A percentile compares a stretch with the other conserved stretches of the same genome.
phyloP scores from a whole-genome alignment of 2,113 vertebrate genomes.

The Ranitomeya imitator region DNA sequence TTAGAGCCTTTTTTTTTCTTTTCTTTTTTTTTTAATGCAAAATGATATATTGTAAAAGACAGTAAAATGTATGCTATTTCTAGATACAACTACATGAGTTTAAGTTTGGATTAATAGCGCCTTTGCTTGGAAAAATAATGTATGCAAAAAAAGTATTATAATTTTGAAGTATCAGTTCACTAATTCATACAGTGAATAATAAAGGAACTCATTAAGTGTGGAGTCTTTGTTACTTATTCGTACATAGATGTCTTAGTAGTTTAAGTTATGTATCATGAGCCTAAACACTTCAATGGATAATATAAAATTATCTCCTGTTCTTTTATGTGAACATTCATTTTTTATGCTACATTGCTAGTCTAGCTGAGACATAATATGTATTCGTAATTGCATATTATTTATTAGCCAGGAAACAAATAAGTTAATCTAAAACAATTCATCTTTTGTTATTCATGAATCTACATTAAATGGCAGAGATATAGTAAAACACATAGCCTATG shows the following conservation, averaged over 20 bases:
- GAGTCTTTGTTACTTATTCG: slow-evolving; percentile 63
- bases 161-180: slow-evolving; percentile 70
- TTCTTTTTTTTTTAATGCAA: neutral
- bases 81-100: slow-evolving; percentile 3
- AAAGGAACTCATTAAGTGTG: slow-evolving; percentile 73
- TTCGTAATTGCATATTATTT: slow-evolving; percentile 79
- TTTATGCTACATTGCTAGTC: slow-evolving; percentile 63
- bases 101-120: slow-evolving; percentile 61
- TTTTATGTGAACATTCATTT: slow-evolving; percentile 72
- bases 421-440: slow-evolving; percentile 76
- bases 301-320: slow-evolving; percentile 74
- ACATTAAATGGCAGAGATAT: slow-evolving; percentile 76
- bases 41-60: neutral
- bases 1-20: too few species aligned
- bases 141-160: slow-evolving; percentile 62
- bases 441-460: slow-evolving; percentile 73
- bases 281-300: slow-evolving; percentile 69
- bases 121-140: slow-evolving; percentile 66
- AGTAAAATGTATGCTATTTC: neutral
- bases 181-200: slow-evolving; percentile 70
- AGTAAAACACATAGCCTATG: slow-evolving; percentile 74
- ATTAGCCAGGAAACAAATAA: slow-evolving; percentile 76
- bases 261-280: slow-evolving; percentile 69
- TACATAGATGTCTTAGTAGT: slow-evolving; percentile 68
- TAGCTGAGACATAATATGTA: slow-evolving; percentile 76